phyloP scores from a whole-genome alignment of 2,888 invertebrate genomes.

The Drosophila suboccidentalis region DNA sequence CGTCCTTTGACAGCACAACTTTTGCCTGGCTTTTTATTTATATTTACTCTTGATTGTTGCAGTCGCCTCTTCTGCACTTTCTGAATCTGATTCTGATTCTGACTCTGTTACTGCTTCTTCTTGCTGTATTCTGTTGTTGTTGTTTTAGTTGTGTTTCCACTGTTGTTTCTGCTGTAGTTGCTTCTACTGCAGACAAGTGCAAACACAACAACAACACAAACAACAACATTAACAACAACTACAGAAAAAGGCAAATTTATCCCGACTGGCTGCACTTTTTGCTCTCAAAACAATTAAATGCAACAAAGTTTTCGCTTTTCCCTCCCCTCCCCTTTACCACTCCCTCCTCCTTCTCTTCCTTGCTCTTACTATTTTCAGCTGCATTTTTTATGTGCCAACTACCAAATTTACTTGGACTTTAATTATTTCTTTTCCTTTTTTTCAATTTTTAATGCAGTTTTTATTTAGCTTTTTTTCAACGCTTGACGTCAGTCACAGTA shows the following conservation, averaged over 20 bases:
- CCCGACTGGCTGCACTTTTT: constrained; percentile 47
- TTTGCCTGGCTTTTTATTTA: constrained; percentile 72
- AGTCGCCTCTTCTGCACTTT: constrained; percentile 40
- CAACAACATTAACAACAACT: constrained; percentile 18
- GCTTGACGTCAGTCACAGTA: constrained; percentile 56
- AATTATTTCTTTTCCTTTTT: constrained; percentile 34
- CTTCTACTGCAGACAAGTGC: constrained; percentile 54
- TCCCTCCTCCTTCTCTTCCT: background rate
- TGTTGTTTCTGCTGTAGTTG: constrained; percentile 28
- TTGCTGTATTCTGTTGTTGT: constrained; percentile 15
- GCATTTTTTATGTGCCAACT: constrained; percentile 51
- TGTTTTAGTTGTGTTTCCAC: constrained; percentile 36
- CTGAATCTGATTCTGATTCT: constrained; percentile 2
- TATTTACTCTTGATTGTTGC: constrained; percentile 79
- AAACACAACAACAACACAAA: constrained; percentile 34
- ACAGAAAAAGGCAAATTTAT: constrained; percentile 21
- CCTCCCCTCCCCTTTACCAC: background rate
- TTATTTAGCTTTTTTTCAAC: constrained; percentile 31
- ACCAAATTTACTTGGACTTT: constrained; percentile 60
- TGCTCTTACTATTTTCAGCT: constrained; percentile 29
- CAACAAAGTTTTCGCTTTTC: constrained; percentile 44
- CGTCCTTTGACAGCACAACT: constrained; percentile 48
- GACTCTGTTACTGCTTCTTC: constrained; percentile 4
- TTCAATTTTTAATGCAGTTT: constrained; percentile 52
- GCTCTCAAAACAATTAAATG: constrained; percentile 57